Conservation (phyloP, 2,797 vertebrate genomes). For the Myotis vivesi region DNA sequence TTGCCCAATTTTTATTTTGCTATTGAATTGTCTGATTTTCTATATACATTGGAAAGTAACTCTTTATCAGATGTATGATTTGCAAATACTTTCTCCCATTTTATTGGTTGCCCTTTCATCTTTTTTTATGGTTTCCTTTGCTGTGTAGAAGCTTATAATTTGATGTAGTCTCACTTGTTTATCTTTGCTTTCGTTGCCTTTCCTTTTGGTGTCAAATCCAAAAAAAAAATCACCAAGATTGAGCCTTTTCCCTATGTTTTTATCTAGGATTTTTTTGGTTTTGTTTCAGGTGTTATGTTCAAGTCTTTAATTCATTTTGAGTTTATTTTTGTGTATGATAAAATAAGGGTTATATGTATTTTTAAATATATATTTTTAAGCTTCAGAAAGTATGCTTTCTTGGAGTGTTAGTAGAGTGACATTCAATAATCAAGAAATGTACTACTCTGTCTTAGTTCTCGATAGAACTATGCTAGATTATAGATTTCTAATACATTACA, state of each 20-base stretch:
- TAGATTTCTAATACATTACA: background rate
- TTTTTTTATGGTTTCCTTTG: background rate
- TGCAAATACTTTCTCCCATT: background rate
- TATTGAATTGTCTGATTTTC: background rate
- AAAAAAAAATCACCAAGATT: background rate
- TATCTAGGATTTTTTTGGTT: background rate
- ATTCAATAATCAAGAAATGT: background rate
- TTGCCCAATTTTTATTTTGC: background rate
- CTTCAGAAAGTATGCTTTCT: background rate
- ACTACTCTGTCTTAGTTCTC: background rate
- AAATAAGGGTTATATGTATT: background rate
- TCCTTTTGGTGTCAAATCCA: background rate
- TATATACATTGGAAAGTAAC: background rate
- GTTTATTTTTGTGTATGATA: background rate
- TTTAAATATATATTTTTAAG: background rate
- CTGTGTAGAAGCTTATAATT: background rate
- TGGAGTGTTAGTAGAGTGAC: background rate
- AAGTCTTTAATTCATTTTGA: background rate
- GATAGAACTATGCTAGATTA: background rate
- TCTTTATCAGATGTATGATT: background rate
- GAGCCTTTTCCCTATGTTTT: background rate
- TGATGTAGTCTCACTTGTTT: background rate
- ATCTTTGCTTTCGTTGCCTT: background rate
- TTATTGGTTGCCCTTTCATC: background rate
- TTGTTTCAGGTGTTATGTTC: background rate